Conservation (phyloP, 1,140 invertebrate species). For the Eumaeus atala region DNA sequence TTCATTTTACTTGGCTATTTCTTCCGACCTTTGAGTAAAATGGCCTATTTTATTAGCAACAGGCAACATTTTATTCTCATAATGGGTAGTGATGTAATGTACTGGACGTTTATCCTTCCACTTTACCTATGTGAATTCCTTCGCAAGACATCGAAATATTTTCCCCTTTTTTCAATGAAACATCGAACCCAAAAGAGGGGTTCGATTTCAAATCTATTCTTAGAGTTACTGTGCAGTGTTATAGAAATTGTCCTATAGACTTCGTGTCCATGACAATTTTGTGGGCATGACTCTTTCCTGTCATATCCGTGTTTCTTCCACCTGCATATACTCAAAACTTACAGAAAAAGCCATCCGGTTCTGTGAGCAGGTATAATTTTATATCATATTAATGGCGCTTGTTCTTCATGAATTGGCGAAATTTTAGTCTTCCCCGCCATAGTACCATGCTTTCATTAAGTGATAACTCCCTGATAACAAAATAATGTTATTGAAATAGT, state of each 20-base stretch:
- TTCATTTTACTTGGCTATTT: conserved; percentile 36
- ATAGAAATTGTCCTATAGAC: conserved; percentile 52
- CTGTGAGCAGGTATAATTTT: conserved; percentile 50
- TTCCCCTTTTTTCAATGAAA: conserved; percentile 37
- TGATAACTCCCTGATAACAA: conserved; percentile 41
- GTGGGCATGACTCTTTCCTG: conserved; percentile 14
- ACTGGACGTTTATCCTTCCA: conserved; percentile 38
- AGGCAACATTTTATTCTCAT: conserved; percentile 21
- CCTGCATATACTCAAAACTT: conserved; percentile 33
- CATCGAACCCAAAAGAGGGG: too few species aligned
- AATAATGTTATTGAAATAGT: conserved; percentile 38
- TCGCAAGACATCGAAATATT: conserved; percentile 30
- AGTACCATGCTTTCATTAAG: conserved; percentile 53
- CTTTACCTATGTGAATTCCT: conserved; percentile 34
- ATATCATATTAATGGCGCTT: conserved; percentile 54
- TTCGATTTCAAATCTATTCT: conserved; percentile 30
- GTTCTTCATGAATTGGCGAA: conserved; percentile 45
- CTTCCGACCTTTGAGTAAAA: conserved; percentile 27
- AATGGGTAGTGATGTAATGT: conserved; percentile 29
- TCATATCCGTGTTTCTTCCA: conserved; percentile 21
- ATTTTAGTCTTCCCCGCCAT: conserved; percentile 41
- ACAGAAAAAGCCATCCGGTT: conserved; percentile 37
- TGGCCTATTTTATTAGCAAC: conserved; percentile 27
- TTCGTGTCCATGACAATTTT: conserved; percentile 30
- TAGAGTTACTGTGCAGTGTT: conserved; percentile 40